phyloP scores from a whole-genome alignment of 2,113 vertebrate genomes.

The Gasterosteus aculeatus region DNA sequence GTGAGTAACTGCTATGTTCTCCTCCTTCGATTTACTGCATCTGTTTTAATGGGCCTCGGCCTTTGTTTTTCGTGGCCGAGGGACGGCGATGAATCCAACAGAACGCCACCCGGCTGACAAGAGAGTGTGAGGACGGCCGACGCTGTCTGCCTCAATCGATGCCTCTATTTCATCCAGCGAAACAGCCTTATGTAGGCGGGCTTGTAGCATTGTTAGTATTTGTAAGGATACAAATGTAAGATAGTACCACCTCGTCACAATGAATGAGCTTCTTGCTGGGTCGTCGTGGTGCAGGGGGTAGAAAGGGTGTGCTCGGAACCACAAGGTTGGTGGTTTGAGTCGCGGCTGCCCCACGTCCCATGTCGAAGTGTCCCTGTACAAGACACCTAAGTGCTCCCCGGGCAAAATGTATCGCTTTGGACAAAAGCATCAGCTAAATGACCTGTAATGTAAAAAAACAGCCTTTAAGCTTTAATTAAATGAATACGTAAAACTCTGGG shows the following conservation, averaged over 20 bases:
- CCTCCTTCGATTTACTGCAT: background rate
- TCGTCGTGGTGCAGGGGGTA: too few relatives aligned
- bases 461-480: conserved; percentile 43
- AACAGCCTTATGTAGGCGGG: conserved; percentile 29
- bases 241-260: conserved; percentile 31
- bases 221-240: conserved; percentile 18
- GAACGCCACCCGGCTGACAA: conserved; percentile 45
- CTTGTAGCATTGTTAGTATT: conserved; percentile 14
- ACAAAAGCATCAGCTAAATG: too few relatives aligned
- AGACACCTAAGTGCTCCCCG: too few relatives aligned
- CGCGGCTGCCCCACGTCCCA: too few relatives aligned
- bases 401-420: too few relatives aligned
- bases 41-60: background rate
- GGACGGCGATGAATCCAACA: conserved; percentile 58
- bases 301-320: too few relatives aligned
- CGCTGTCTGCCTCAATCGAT: conserved; percentile 49
- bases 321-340: too few relatives aligned
- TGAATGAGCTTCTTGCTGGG: conserved; percentile 12
- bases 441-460: background rate
- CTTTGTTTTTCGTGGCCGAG: conserved; percentile 47
- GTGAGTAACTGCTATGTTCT: background rate
- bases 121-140: conserved; percentile 39
- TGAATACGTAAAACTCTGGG: conserved; percentile 4
- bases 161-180: conserved; percentile 35
- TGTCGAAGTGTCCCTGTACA: too few relatives aligned